Percentiles rank a stretch among this genome's conserved stretches.
Evolutionary conservation across 2,888 invertebrate genomes (phyloP).

Genomic region (Beris chalybata): DNA sequence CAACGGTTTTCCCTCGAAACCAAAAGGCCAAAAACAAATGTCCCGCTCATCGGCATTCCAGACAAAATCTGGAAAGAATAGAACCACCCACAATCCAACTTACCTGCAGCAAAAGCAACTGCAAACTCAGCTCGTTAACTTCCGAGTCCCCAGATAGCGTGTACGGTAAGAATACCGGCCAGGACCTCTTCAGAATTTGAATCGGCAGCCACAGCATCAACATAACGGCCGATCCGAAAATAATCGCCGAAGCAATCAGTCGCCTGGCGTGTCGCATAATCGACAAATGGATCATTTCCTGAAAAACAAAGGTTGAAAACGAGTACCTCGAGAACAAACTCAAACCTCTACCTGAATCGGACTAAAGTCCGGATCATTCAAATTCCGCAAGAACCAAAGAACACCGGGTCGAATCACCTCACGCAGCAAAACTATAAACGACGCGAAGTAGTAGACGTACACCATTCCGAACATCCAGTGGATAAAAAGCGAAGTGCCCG

Average conservation of each 20-base stretch:
- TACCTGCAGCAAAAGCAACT: conserved; percentile 84
- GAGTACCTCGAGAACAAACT: background rate
- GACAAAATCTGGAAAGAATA: too few species aligned
- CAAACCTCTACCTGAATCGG: conserved; percentile 81
- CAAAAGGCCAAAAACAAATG: too few species aligned
- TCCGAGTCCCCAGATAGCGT: conserved; percentile 86
- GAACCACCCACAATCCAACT: conserved; percentile 32
- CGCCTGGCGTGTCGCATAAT: conserved; percentile 88
- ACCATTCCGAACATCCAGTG: conserved; percentile 99
- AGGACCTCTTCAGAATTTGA: conserved; percentile 74
- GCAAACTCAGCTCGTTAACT: conserved; percentile 92
- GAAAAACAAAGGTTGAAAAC: conserved; percentile 39
- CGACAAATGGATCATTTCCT: conserved; percentile 97
- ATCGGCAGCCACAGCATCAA: conserved; percentile 97
- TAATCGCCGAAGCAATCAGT: conserved; percentile 88
- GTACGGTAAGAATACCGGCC: conserved; percentile 93
- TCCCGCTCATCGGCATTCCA: too few species aligned
- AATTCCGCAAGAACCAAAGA: conserved; percentile 95
- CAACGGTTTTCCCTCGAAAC: too few species aligned
- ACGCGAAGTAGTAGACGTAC: conserved; percentile 98
- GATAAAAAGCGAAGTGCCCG: conserved; percentile 95
- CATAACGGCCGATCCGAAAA: conserved; percentile 94
- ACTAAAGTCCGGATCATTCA: conserved; percentile 99
- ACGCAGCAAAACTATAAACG: conserved; percentile 87
- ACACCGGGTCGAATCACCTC: conserved; percentile 97